phyloP scores from a whole-genome alignment of 1,140 invertebrate genomes.

The Callitettix versicolor region DNA sequence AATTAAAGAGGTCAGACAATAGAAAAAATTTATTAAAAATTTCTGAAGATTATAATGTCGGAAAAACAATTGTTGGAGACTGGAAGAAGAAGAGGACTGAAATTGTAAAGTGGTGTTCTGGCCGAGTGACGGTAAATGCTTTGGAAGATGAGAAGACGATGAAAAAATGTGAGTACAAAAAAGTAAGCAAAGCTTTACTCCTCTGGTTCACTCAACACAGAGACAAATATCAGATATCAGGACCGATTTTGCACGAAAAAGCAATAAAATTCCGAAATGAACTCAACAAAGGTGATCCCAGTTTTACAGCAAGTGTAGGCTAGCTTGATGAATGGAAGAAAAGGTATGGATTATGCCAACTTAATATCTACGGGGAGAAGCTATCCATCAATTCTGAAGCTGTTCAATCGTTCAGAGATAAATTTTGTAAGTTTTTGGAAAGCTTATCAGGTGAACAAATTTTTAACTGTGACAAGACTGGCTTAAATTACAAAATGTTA shows the following conservation, averaged over 20 bases:
- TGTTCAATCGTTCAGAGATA: constrained; percentile 9
- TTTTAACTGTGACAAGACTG: constrained; percentile 30
- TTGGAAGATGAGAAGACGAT: constrained; percentile 12
- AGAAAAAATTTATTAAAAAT: constrained; percentile 10
- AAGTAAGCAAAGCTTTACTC: constrained; percentile 11
- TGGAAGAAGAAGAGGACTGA: constrained; percentile 15
- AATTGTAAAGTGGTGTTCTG: constrained; percentile 11
- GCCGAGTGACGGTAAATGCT: constrained; percentile 4
- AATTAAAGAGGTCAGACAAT: constrained; percentile 10
- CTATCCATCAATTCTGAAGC: constrained; percentile 12
- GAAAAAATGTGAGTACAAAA: constrained; percentile 16
- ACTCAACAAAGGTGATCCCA: constrained; percentile 18
- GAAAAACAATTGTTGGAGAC: too few species aligned
- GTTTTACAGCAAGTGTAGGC: constrained; percentile 26
- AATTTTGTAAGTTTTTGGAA: constrained; percentile 15
- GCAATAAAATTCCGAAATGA: constrained; percentile 19
- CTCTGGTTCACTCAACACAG: constrained; percentile 14
- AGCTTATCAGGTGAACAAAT: constrained; percentile 16
- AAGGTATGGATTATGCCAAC: constrained; percentile 17
- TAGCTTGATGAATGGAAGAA: constrained; percentile 26
- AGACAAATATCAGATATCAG: constrained; percentile 19
- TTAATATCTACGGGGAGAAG: constrained; percentile 22
- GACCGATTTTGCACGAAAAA: constrained; percentile 20
- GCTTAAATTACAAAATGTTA: constrained; percentile 26
- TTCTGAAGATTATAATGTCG: constrained; percentile 7